These are phyloP conservation scores for Catocala fraxini DNA, from an alignment of 2,888 invertebrate genomes.

Conservation along the genomic window DNA sequence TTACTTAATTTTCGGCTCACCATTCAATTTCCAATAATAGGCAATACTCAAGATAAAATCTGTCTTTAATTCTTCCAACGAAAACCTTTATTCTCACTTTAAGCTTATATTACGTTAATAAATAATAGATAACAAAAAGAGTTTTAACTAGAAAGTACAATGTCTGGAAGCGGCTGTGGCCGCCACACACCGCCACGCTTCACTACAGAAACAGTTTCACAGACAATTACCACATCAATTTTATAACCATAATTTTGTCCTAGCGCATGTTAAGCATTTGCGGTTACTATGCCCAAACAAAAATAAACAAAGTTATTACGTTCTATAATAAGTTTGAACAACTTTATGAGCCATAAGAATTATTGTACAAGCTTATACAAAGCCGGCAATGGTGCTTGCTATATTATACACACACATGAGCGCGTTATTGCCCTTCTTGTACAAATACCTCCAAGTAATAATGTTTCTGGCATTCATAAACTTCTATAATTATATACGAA, in stretches of 20 bases:
- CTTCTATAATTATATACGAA: slow-evolving; percentile 52
- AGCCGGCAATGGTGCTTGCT: slow-evolving; percentile 26
- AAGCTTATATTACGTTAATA: slow-evolving; percentile 44
- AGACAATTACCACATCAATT: slow-evolving; percentile 17
- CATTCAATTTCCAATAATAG: slow-evolving; percentile 18
- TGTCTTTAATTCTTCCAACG: slow-evolving; percentile 38
- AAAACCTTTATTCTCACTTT: slow-evolving; percentile 29
- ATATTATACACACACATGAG: slow-evolving; percentile 36
- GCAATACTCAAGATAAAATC: slow-evolving; percentile 30
- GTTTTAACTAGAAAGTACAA: slow-evolving; percentile 46
- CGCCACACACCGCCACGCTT: neutral
- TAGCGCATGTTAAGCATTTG: slow-evolving; percentile 32
- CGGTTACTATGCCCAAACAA: slow-evolving; percentile 33
- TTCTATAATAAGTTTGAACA: slow-evolving; percentile 43
- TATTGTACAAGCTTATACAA: slow-evolving; percentile 40
- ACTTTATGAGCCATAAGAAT: slow-evolving; percentile 45
- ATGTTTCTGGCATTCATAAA: slow-evolving; percentile 50
- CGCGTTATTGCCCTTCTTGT: slow-evolving; percentile 39
- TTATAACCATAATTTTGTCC: slow-evolving; percentile 37
- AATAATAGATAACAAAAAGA: slow-evolving; percentile 47
- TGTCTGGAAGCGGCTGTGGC: slow-evolving; percentile 33
- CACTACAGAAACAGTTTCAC: neutral
- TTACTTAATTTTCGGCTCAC: neutral
- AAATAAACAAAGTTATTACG: slow-evolving; percentile 44
- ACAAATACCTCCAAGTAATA: slow-evolving; percentile 15